These are phyloP conservation scores for Acromyrmex charruanus DNA, from an alignment of 1,140 invertebrate genomes.

Conservation along the genomic window DNA sequence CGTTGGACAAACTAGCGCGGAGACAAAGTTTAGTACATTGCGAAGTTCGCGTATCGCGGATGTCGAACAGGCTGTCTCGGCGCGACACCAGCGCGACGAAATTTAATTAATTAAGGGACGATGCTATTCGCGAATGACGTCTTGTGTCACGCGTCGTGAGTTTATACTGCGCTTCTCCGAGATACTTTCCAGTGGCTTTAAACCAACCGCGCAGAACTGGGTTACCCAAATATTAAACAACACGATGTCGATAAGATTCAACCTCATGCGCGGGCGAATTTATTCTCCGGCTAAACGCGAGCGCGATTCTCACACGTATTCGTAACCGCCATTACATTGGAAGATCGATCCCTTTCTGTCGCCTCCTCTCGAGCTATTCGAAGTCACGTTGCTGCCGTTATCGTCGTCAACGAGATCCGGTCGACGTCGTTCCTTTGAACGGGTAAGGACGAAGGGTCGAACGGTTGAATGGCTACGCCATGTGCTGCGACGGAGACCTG, in stretches of 20 bases:
- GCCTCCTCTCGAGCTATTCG: slow-evolving; percentile 19
- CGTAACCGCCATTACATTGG: slow-evolving; percentile 35
- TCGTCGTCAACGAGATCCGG: slow-evolving; percentile 78
- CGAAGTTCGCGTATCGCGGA: slow-evolving; percentile 55
- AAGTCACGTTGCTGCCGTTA: slow-evolving; percentile 79
- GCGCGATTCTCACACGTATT: slow-evolving; percentile 26
- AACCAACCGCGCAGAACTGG: slow-evolving; percentile 43
- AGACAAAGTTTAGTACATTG: slow-evolving; percentile 57
- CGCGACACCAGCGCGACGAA: slow-evolving; percentile 21
- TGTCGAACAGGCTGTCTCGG: slow-evolving; percentile 55
- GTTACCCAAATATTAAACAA: slow-evolving; percentile 62
- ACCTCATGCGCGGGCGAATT: slow-evolving; percentile 25
- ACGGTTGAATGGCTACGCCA: slow-evolving; percentile 66
- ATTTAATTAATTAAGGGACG: slow-evolving; percentile 57
- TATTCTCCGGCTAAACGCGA: slow-evolving; percentile 43
- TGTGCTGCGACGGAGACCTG: slow-evolving; percentile 67
- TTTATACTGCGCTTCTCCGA: slow-evolving; percentile 34
- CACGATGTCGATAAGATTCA: slow-evolving; percentile 46
- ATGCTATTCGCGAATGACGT: slow-evolving; percentile 30
- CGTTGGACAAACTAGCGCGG: slow-evolving; percentile 49
- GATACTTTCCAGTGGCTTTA: slow-evolving; percentile 23
- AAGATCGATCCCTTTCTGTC: slow-evolving; percentile 23
- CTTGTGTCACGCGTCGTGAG: slow-evolving; percentile 38
- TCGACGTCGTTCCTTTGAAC: slow-evolving; percentile 67
- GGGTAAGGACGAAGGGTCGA: slow-evolving; percentile 69